Conservation (phyloP, 2,797 vertebrate species). For the Chlorospingus flavigularis region DNA sequence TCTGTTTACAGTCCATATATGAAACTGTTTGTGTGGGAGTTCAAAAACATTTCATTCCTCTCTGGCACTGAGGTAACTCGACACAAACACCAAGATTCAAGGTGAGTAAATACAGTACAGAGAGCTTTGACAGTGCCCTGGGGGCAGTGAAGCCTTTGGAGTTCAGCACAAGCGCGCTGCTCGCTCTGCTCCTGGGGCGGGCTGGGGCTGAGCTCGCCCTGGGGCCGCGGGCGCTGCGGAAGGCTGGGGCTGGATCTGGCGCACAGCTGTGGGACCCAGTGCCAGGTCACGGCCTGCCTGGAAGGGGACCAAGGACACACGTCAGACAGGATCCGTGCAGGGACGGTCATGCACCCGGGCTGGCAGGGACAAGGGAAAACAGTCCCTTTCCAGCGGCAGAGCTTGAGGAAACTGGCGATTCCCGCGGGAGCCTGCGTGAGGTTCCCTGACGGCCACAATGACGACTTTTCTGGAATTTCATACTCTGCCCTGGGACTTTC, state of each 20-base stretch:
- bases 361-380: background rate
- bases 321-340: background rate
- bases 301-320: background rate
- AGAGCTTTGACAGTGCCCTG: background rate
- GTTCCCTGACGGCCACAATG: background rate
- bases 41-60: background rate
- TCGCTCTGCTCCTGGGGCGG: fast-evolving
- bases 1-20: background rate
- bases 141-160: background rate
- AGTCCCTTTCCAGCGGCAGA: background rate
- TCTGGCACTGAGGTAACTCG: background rate
- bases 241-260: background rate
- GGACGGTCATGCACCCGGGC: fast-evolving
- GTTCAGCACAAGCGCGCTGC: background rate
- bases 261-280: background rate
- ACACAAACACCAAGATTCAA: background rate
- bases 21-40: background rate
- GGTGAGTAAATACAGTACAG: background rate
- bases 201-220: background rate
- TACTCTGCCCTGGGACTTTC: fast-evolving
- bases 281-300: background rate
- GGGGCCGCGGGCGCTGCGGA: background rate
- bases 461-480: background rate
- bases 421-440: background rate
- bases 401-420: background rate